Percentiles rank a stretch among this genome's conserved stretches.
Conservation (phyloP, 2,888 invertebrate species). For the Polia nebulosa region DNA sequence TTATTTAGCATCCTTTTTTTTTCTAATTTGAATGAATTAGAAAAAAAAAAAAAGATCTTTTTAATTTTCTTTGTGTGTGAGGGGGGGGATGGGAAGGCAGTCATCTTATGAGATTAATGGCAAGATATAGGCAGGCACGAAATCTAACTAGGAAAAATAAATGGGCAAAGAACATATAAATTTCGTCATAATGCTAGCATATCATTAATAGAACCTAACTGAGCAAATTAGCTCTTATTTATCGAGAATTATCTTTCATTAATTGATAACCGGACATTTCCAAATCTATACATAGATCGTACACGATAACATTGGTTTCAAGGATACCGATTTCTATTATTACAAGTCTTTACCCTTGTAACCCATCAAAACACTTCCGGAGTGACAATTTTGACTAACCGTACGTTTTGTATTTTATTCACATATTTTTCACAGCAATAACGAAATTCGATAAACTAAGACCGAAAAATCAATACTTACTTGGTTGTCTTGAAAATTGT, state of each 20-base stretch:
- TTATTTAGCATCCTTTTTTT: not conserved
- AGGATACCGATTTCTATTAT: slow-evolving; percentile 71
- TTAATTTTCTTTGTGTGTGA: not conserved
- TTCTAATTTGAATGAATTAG: too few relatives aligned
- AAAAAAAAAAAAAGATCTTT: too few relatives aligned
- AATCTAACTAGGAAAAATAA: not conserved
- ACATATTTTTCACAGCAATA: slow-evolving; percentile 29
- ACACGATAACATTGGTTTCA: slow-evolving; percentile 74
- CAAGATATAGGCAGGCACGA: not conserved
- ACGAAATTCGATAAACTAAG: slow-evolving; percentile 35
- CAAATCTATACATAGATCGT: slow-evolving; percentile 64
- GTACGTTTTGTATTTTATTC: not conserved
- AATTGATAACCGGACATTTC: slow-evolving; percentile 53
- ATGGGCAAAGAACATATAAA: not conserved
- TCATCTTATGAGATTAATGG: not conserved
- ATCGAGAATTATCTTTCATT: slow-evolving; percentile 33
- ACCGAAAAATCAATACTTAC: slow-evolving; percentile 79
- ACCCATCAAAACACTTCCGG: slow-evolving; percentile 53
- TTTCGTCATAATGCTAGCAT: too few relatives aligned
- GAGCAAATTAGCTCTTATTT: not conserved
- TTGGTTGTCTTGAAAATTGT: slow-evolving; percentile 89
- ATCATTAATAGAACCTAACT: too few relatives aligned
- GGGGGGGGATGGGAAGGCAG: not conserved
- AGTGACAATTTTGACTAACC: slow-evolving; percentile 8
- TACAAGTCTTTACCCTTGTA: slow-evolving; percentile 54